Conservation (phyloP, 2,113 vertebrate genomes). For the Proterorhinus semilunaris region DNA sequence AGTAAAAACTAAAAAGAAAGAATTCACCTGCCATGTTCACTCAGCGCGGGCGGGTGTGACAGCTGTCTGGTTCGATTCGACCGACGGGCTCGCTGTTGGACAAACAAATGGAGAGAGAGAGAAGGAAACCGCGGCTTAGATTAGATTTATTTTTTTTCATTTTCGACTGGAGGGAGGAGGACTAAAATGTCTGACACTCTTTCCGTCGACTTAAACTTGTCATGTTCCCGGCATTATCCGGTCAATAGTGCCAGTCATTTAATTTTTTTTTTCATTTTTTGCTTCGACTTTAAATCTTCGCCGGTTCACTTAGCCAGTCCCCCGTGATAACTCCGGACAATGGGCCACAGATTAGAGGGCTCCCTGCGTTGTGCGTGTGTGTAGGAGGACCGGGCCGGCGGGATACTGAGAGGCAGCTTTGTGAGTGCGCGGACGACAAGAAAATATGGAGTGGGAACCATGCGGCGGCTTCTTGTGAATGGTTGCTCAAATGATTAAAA, state of each 20-base stretch:
- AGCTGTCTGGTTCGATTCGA: slow-evolving; percentile 75
- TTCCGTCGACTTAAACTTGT: slow-evolving; percentile 5
- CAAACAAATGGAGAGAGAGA: slow-evolving; percentile 58
- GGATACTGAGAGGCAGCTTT: slow-evolving; percentile 19
- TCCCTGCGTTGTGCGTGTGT: slow-evolving; percentile 17
- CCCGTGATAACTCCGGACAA: slow-evolving; percentile 29
- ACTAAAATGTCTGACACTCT: slow-evolving; percentile 1
- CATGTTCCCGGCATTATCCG: slow-evolving; percentile 18
- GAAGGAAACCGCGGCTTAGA: slow-evolving; percentile 13
- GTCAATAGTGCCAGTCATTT: slow-evolving; percentile 13
- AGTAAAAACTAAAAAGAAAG: neutral
- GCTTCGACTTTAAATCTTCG: slow-evolving; percentile 1
- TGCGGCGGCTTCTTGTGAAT: slow-evolving; percentile 34
- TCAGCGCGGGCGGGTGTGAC: slow-evolving; percentile 66
- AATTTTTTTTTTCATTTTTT: neutral
- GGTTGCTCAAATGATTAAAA: slow-evolving; percentile 60
- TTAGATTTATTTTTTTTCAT: slow-evolving; percentile 8
- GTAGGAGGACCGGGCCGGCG: slow-evolving; percentile 45
- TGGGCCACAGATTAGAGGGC: slow-evolving; percentile 21
- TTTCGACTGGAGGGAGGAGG: slow-evolving; percentile 10
- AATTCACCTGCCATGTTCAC: slow-evolving; percentile 73
- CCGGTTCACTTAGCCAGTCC: slow-evolving; percentile 12
- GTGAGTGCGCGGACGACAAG: slow-evolving; percentile 47
- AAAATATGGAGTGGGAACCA: slow-evolving; percentile 37
- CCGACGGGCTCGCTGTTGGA: slow-evolving; percentile 47